Evolutionary conservation across 2,113 vertebrate genomes (phyloP), one percentile per base, ranked within the genome.

Genomic region (Meleagris gallopavo): DNA sequence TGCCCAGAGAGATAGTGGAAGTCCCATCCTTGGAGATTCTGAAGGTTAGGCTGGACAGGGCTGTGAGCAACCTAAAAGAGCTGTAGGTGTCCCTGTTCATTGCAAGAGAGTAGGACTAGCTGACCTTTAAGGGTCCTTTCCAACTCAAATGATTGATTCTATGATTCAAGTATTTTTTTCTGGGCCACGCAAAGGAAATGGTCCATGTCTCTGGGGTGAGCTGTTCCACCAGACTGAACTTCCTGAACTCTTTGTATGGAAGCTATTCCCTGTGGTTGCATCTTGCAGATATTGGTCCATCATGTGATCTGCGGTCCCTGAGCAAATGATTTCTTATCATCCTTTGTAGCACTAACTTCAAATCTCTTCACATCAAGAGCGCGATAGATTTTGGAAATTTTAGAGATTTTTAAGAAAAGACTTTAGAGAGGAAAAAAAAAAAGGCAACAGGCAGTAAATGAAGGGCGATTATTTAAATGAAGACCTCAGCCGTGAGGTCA

Each of bases 211-310:
- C 71, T 50, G 38, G 65, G 30, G 10, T 9, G 41, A 90, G 21
- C 27, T 57, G 10, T 61, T 75, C n/a, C 60, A 12, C 25, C 24
- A 17, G 8, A 38, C 22, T 38, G 9, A 0, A 0, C 40, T 57
- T 30, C 45, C 41, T 18, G 25, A 24, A 9, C 45, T 82, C 57
- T 69, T 69, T 27, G 16, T 7, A 40, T 65, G 43, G 20, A 81
- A 78, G 65, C 20, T 25, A 11, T 94, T 83, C 36, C n/a, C 41
- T 32, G 17, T 14, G 57, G 65, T 32, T 84, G n/a, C n/a, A 30
- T 57, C 61, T 65, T 69, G 38, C 34, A 75, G 67, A 60, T 41
- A 11, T 4, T 27, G 11, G 7, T 11, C 45, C 20, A 4, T 86
- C 55, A 27, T 5, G 2, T 6, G 20, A 66, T 64, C 32, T 54